phyloP scores from a whole-genome alignment of 2,797 vertebrate genomes.

The Halcyon leucocephala region DNA sequence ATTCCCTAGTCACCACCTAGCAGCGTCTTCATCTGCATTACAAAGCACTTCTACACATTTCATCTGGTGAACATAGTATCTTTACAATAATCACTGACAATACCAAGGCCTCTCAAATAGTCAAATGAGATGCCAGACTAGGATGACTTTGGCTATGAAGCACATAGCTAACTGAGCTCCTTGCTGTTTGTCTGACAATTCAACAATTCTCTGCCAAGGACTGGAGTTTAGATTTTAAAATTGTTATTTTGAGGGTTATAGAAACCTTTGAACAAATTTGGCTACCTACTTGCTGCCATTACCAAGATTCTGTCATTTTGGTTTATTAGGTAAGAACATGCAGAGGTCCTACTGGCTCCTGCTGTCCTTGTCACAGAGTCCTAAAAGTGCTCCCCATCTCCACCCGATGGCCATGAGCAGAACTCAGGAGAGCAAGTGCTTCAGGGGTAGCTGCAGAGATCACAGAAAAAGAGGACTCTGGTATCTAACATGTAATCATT shows the following conservation, averaged over 20 bases:
- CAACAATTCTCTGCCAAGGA: background rate
- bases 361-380: background rate
- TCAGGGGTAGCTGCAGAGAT: background rate
- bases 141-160: background rate
- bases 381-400: background rate
- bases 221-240: background rate
- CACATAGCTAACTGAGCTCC: background rate
- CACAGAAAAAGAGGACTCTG: background rate
- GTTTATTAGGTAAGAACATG: background rate
- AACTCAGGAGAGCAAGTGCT: background rate
- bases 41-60: background rate
- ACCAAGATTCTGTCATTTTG: background rate
- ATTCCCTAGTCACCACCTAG: background rate
- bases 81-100: background rate
- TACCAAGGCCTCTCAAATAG: background rate
- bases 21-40: background rate
- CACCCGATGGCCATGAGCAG: background rate
- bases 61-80: rapidly evolving
- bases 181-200: background rate
- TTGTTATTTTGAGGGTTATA: background rate
- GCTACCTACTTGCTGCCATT: background rate
- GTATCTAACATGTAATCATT: background rate
- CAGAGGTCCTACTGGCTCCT: background rate
- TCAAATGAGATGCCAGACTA: background rate
- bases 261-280: background rate